Evolutionary conservation across 2,888 invertebrate species (phyloP).

Genomic region (Lysandra coridon): DNA sequence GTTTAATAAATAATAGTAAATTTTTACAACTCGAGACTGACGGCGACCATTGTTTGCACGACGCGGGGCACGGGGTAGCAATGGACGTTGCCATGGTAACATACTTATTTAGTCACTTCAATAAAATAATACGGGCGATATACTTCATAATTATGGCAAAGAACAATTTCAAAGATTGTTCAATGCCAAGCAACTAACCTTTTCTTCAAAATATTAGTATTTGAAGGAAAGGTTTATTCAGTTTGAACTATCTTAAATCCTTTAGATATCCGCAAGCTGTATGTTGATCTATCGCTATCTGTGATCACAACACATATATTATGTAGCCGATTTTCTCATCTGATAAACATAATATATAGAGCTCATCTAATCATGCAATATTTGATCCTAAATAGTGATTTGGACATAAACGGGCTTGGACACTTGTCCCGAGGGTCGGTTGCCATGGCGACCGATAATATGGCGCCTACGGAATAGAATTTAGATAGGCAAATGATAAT

Average conservation of each 20-base stretch:
- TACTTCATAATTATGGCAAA: too few relatives aligned
- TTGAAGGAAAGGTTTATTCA: too few relatives aligned
- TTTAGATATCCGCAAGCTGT: neutral
- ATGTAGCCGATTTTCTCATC: conserved; percentile 2
- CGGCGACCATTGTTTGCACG: too few relatives aligned
- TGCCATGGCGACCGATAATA: conserved; percentile 32
- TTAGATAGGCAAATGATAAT: conserved; percentile 26
- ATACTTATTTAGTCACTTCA: too few relatives aligned
- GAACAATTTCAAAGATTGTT: neutral
- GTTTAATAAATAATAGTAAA: too few relatives aligned
- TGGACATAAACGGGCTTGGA: conserved; percentile 26
- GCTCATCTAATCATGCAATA: conserved; percentile 30
- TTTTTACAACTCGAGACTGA: too few relatives aligned
- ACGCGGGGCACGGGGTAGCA: too few relatives aligned
- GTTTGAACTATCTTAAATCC: neutral
- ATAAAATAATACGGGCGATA: too few relatives aligned
- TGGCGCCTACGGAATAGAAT: conserved; percentile 30
- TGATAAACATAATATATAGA: conserved; percentile 19
- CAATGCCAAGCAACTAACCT: neutral
- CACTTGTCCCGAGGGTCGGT: conserved; percentile 29
- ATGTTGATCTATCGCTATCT: neutral
- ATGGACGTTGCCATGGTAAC: too few relatives aligned
- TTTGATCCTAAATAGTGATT: conserved; percentile 31
- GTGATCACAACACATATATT: neutral
- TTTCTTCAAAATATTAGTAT: too few relatives aligned